Conservation (phyloP, 1,140 invertebrate species). For the Cydia fagiglandana region DNA sequence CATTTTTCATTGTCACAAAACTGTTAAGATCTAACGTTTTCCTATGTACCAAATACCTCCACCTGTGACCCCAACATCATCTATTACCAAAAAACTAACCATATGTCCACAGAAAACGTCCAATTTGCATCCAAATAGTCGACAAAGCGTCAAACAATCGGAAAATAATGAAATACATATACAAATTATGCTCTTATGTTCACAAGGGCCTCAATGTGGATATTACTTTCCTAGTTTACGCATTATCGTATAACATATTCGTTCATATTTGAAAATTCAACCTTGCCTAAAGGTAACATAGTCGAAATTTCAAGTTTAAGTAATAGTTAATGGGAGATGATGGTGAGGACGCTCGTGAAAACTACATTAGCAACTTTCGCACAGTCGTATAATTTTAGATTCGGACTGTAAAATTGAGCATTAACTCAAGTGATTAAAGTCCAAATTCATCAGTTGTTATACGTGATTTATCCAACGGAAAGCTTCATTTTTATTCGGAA, state of each 20-base stretch:
- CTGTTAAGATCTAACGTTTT: no score
- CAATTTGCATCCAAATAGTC: background rate
- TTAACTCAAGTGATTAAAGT: background rate
- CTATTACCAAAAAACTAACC: background rate
- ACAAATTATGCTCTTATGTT: background rate
- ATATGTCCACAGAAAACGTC: background rate
- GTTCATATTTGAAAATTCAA: background rate
- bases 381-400: background rate
- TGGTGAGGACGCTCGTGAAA: background rate
- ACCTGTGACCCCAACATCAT: background rate
- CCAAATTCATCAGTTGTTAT: background rate
- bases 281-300: background rate
- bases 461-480: constrained; percentile 6
- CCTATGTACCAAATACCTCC: background rate
- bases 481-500: constrained; percentile 4
- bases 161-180: constrained; percentile 10
- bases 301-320: background rate
- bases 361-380: background rate
- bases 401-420: background rate
- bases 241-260: background rate
- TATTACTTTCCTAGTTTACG: background rate
- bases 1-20: no score
- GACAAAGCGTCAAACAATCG: background rate
- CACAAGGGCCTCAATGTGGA: background rate
- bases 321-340: background rate